A percentile compares a stretch with the other conserved stretches of the same genome.
These are phyloP conservation scores for Tetranychus truncatus DNA, from an alignment of 2,888 invertebrate genomes.

Conservation along the genomic window DNA sequence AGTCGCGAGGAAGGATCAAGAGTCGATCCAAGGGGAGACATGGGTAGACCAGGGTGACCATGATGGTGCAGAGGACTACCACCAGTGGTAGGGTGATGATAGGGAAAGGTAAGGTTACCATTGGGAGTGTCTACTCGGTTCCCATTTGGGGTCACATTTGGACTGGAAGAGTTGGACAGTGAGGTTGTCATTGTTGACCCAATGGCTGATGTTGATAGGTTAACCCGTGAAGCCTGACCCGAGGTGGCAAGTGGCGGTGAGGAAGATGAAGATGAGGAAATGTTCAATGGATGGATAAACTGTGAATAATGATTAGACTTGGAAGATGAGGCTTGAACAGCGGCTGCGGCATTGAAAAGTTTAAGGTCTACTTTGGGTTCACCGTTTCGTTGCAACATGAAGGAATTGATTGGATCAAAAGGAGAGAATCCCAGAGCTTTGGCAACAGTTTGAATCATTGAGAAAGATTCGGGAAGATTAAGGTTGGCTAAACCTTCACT, in stretches of 20 bases:
- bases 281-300: constrained; percentile 4
- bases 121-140: constrained; percentile 16
- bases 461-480: constrained; percentile 15
- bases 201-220: constrained; percentile 5
- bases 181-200: neutral
- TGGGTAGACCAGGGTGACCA: constrained; percentile 23
- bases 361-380: neutral
- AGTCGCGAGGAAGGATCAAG: constrained; percentile 25
- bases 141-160: constrained; percentile 25
- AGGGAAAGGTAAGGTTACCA: neutral
- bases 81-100: neutral
- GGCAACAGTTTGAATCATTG: constrained; percentile 11
- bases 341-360: neutral
- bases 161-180: constrained; percentile 23
- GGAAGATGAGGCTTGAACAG: neutral
- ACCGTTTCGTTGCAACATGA: neutral
- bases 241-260: neutral
- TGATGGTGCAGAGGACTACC: constrained; percentile 10
- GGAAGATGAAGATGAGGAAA: constrained; percentile 14
- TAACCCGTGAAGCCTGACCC: constrained; percentile 20
- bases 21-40: constrained; percentile 28
- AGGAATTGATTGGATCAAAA: constrained; percentile 13
- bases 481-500: constrained; percentile 7
- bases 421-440: constrained; percentile 12
- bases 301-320: neutral